These are phyloP conservation scores for Melanotaenia trifasciata DNA, from an alignment of 2,797 vertebrate species.

Conservation along the genomic window DNA sequence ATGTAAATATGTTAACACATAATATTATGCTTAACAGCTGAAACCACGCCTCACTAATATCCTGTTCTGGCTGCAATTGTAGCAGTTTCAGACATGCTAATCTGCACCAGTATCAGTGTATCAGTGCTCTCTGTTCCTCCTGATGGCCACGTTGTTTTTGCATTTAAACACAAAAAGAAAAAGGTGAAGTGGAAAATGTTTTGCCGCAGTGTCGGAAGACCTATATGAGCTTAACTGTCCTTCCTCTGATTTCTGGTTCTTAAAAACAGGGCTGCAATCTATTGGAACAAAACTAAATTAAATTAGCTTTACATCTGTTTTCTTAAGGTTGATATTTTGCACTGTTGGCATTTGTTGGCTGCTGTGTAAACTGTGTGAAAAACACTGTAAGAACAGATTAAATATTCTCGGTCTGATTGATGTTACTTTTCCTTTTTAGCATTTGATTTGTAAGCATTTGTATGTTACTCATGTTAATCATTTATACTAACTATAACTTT, in stretches of 20 bases:
- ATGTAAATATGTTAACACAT: background rate
- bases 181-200: background rate
- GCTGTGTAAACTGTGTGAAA: background rate
- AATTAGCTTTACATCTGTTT: background rate
- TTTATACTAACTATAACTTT: constrained; percentile 5
- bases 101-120: background rate
- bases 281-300: background rate
- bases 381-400: background rate
- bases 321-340: background rate
- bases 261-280: background rate
- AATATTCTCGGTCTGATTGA: constrained; percentile 15
- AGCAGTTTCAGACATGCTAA: constrained; percentile 4
- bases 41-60: background rate
- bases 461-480: background rate
- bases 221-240: constrained; percentile 1
- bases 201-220: background rate
- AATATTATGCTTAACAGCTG: background rate
- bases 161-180: background rate
- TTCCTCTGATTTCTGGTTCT: background rate
- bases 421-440: constrained; percentile 1
- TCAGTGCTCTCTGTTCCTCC: too few species aligned
- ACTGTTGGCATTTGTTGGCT: constrained; percentile 10
- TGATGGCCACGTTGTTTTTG: constrained; percentile 12
- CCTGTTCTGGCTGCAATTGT: background rate
- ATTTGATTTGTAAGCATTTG: background rate